Conservation (phyloP, 2,113 vertebrate species). For the Meles meles region DNA sequence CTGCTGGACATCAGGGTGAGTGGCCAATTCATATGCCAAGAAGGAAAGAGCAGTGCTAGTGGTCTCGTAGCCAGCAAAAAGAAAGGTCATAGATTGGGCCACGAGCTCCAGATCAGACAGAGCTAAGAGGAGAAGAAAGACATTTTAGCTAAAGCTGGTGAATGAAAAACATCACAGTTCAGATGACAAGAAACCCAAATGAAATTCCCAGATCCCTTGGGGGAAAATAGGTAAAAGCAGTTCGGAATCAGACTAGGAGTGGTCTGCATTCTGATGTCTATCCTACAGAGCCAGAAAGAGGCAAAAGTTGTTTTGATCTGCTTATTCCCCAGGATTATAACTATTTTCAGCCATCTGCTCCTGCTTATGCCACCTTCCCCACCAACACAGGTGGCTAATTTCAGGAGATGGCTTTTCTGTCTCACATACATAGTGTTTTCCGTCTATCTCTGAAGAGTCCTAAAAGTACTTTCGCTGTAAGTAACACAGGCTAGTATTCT, state of each 20-base stretch:
- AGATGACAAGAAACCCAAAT: neutral
- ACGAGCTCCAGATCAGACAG: conserved; percentile 36
- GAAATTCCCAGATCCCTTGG: neutral
- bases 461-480: too few relatives aligned
- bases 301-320: too few relatives aligned
- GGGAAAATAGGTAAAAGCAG: neutral
- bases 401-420: too few relatives aligned
- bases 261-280: too few relatives aligned
- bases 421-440: too few relatives aligned
- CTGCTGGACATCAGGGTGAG: conserved; percentile 48
- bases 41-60: conserved; percentile 39
- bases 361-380: too few relatives aligned
- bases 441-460: too few relatives aligned
- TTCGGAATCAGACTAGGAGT: neutral
- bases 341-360: too few relatives aligned
- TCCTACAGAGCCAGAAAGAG: too few relatives aligned
- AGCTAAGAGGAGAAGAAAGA: neutral
- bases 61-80: conserved; percentile 55
- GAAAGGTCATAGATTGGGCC: conserved; percentile 53
- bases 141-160: neutral
- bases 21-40: conserved; percentile 15
- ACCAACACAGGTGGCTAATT: too few relatives aligned
- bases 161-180: neutral
- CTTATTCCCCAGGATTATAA: too few relatives aligned
- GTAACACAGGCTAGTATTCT: too few relatives aligned